Conservation (phyloP, 2,113 vertebrate species). For the Laticauda laticaudata region DNA sequence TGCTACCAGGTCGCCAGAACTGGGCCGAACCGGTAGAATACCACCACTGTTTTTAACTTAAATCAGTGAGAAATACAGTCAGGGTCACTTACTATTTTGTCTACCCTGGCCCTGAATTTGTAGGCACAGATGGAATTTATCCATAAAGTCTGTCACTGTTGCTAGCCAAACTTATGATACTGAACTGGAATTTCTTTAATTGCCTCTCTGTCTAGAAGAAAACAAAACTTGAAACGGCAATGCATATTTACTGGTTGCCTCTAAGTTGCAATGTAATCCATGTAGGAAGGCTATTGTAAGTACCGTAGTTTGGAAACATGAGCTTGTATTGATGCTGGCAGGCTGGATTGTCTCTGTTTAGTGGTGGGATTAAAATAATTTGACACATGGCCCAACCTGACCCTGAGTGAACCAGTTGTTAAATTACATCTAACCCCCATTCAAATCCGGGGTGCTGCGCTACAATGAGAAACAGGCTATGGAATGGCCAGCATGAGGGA, state of each 20-base stretch:
- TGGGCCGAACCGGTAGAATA: no score
- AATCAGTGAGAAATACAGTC: neutral
- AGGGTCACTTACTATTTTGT: neutral
- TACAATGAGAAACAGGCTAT: no score
- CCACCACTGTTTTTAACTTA: neutral
- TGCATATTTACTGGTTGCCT: neutral
- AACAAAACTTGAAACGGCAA: neutral
- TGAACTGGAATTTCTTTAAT: neutral
- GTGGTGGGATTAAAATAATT: no score
- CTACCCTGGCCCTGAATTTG: neutral
- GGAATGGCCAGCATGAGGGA: no score
- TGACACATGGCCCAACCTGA: no score
- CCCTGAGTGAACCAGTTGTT: no score
- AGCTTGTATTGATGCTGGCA: neutral
- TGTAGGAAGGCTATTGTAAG: neutral
- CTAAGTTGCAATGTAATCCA: neutral
- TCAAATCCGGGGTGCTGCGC: no score
- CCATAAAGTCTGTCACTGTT: neutral
- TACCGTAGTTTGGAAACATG: neutral
- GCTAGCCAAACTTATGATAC: neutral
- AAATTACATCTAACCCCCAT: no score
- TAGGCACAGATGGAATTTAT: neutral
- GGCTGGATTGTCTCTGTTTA: neutral
- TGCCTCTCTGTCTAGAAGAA: neutral
- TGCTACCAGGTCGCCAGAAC: no score